These are phyloP conservation scores for Leistus spinibarbis DNA, from an alignment of 2,888 invertebrate species.

Conservation along the genomic window DNA sequence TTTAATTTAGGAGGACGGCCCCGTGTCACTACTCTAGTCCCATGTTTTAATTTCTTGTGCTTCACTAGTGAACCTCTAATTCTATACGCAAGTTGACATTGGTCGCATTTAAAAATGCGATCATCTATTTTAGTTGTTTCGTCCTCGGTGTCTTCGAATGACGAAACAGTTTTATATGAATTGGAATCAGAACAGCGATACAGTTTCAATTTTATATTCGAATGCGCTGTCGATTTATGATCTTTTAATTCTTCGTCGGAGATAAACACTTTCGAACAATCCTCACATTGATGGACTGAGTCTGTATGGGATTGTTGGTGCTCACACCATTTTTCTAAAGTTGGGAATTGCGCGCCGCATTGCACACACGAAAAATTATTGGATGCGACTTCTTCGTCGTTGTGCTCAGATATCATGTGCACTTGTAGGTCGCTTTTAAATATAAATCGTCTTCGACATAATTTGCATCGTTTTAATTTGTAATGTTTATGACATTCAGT, in stretches of 20 bases:
- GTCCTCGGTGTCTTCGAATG: conserved; percentile 64
- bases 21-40: neutral
- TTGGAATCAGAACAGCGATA: conserved; percentile 69
- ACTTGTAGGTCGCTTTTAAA: neutral
- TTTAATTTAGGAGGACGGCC: neutral
- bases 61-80: neutral
- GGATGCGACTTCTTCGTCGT: neutral
- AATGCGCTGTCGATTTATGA: conserved; percentile 62
- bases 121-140: conserved; percentile 56
- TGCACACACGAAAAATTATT: conserved; percentile 28
- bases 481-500: neutral
- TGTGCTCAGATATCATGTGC: neutral
- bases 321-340: conserved; percentile 51
- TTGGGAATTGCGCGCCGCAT: conserved; percentile 44
- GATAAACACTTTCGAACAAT: conserved; percentile 65
- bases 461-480: neutral
- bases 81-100: neutral
- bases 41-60: conserved; percentile 57
- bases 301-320: conserved; percentile 61
- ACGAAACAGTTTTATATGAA: conserved; percentile 62
- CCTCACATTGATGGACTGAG: conserved; percentile 65
- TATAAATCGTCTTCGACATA: neutral
- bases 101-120: conserved; percentile 41
- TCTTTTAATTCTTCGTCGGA: conserved; percentile 64
- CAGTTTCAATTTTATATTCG: conserved; percentile 67